phyloP scores from a whole-genome alignment of 2,888 invertebrate species.

The Bedellia somnulentella region DNA sequence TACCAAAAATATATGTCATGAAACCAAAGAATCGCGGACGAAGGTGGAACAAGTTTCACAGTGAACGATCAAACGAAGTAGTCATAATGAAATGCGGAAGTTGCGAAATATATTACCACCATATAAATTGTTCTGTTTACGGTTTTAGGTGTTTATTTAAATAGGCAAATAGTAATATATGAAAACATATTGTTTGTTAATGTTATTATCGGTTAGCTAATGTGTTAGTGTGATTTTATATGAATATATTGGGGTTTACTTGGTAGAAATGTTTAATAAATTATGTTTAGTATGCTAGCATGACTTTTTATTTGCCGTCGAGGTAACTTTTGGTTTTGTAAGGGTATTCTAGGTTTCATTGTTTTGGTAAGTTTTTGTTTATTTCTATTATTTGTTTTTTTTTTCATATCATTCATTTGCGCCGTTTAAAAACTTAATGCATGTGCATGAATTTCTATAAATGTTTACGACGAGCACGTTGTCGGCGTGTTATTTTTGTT shows the following conservation, averaged over 20 bases:
- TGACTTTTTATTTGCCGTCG: constrained; percentile 26
- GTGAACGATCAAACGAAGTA: too few species aligned
- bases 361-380: constrained; percentile 4
- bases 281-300: constrained; percentile 27
- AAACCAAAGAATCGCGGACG: too few species aligned
- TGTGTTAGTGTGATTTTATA: constrained; percentile 58
- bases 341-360: background rate
- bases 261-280: constrained; percentile 58
- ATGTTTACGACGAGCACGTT: too few species aligned
- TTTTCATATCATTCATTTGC: too few species aligned
- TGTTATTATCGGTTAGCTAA: constrained; percentile 56
- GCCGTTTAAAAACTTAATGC: too few species aligned
- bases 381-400: constrained; percentile 3
- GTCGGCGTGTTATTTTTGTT: constrained; percentile 47
- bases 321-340: constrained; percentile 6
- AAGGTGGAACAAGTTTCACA: too few species aligned
- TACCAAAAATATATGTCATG: too few species aligned
- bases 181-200: constrained; percentile 51
- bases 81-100: background rate
- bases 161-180: constrained; percentile 32
- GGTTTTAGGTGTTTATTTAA: constrained; percentile 13
- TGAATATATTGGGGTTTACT: constrained; percentile 61
- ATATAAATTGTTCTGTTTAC: constrained; percentile 39
- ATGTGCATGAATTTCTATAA: too few species aligned
- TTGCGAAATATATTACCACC: constrained; percentile 28